Evolutionary conservation across 2,888 invertebrate species (phyloP), one percentile per base, ranked within the genome.

Genomic region (Leptinotarsa rubiginosa): DNA sequence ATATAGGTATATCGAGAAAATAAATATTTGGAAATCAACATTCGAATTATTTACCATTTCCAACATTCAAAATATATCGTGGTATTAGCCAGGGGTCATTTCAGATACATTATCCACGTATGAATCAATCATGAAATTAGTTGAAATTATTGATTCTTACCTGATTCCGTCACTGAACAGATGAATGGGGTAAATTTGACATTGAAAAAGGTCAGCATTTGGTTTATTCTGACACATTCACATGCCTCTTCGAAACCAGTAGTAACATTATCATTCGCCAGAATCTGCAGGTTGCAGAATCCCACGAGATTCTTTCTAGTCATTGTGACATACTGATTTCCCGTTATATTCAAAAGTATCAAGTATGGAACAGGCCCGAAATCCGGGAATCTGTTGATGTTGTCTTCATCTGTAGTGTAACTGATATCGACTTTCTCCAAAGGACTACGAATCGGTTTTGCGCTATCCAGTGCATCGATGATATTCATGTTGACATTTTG

Each of bases 401-500:
- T 69, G 12, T 80, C 76, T 49, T 80, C 81, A 16, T 83, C 79
- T 54, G 84, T 83, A 25, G 84, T 84, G 69, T 79, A 82, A 47
- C 86, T 84, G 7, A 87, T 82, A 74, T 87, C 87, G 22, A 87
- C 70, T 41, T 84, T 77, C 20, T 82, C 81, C 66, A 87, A 75
- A 12, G 87, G 86, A 77, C 86, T 85, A 4, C 79, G 76, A 54
- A 87, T 84, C 0, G 87, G 87, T 68, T 77, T 83, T 1, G 83
- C 80, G 67, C 79, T 72, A 75, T 86, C 84, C 5, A 87, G 75
- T 7, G 82, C 79, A 54, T 86, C 85, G 0, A 83, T 81, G 47
- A 87, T 84, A 69, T 87, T 86, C 16, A 85, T 84, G 75, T 86
- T 86, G 65, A 78, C 80, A 77, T 87, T 87, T 70, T 86, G 84